These are phyloP conservation scores for Mythimna lalbum DNA, from an alignment of 2,888 invertebrate species.

Conservation along the genomic window DNA sequence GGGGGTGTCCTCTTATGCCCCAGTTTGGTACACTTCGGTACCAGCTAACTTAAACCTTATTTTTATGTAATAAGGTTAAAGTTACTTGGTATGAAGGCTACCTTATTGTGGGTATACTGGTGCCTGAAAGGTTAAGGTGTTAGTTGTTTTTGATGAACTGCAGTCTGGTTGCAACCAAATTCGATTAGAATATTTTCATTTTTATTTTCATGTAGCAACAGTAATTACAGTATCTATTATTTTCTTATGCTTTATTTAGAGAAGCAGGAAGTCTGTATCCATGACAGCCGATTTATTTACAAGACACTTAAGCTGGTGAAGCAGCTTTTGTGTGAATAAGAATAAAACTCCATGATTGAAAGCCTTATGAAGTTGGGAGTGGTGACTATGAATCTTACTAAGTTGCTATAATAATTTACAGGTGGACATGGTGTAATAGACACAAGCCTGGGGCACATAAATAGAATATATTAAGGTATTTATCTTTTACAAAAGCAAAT, in stretches of 20 bases:
- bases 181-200: constrained; percentile 11
- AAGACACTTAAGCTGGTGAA: not conserved
- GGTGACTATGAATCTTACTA: not conserved
- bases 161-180: not conserved
- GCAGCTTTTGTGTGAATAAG: not conserved
- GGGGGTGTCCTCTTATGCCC: too few species aligned
- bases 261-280: too few species aligned
- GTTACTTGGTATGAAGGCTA: too few species aligned
- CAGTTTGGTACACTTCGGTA: too few species aligned
- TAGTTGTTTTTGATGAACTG: not conserved
- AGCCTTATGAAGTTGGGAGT: not conserved
- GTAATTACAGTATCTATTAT: constrained; percentile 17
- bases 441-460: constrained; percentile 22
- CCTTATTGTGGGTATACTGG: too few species aligned
- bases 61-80: too few species aligned
- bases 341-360: not conserved
- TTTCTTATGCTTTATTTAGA: not conserved
- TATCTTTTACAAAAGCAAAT: not conserved
- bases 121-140: not conserved
- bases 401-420: constrained; percentile 23
- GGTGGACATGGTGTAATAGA: constrained; percentile 44
- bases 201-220: constrained; percentile 31
- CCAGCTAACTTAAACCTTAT: too few species aligned
- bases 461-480: constrained; percentile 29
- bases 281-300: not conserved